Conservation (phyloP, 2,797 vertebrate genomes). For the Galaxias olidus region DNA sequence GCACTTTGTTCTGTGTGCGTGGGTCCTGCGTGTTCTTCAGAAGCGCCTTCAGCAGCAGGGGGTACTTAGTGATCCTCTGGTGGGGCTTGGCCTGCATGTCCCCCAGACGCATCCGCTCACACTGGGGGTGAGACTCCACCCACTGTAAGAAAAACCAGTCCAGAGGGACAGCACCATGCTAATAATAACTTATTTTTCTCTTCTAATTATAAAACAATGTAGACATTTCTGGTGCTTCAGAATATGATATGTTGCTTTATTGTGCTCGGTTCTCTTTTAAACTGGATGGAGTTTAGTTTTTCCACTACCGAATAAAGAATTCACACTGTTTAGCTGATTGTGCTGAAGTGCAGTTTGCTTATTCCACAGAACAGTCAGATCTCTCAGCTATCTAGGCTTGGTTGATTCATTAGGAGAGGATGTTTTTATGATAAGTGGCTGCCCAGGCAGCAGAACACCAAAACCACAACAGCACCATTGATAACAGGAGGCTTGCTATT, state of each 20-base stretch:
- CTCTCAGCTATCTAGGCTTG: background rate
- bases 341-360: background rate
- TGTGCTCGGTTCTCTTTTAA: no score
- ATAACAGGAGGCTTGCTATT: conserved; percentile 18
- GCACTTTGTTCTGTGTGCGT: conserved; percentile 55
- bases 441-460: conserved; percentile 26
- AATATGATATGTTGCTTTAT: no score
- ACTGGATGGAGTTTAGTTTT: no score
- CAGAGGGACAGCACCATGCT: background rate
- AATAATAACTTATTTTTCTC: no score
- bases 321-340: no score
- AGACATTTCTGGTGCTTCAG: no score
- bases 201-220: no score
- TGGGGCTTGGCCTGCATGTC: conserved; percentile 87
- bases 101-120: conserved; percentile 78
- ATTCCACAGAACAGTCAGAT: background rate
- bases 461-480: conserved; percentile 21
- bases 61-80: conserved; percentile 87
- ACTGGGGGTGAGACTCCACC: conserved; percentile 81
- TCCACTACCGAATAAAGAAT: no score
- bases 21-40: conserved; percentile 73
- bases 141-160: conserved; percentile 66
- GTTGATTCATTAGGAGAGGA: conserved; percentile 44
- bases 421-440: conserved; percentile 13
- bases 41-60: conserved; percentile 81